A percentile compares a stretch with the other conserved stretches of the same genome.
Evolutionary conservation across 2,113 vertebrate genomes (phyloP).

Genomic region (Ctenomys sociabilis): DNA sequence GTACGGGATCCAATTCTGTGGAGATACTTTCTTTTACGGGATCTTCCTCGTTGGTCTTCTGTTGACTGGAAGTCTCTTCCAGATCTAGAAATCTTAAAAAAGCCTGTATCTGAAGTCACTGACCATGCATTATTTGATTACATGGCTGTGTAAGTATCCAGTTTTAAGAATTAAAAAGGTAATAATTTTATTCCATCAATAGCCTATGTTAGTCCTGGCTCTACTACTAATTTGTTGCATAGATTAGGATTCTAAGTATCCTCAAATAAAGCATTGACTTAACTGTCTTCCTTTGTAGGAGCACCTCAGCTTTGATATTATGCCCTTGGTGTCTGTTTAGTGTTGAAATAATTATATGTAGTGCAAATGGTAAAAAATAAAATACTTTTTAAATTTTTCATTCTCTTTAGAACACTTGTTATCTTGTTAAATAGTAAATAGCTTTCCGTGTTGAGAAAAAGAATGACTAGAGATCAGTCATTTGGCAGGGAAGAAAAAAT

Average conservation of each 20-base stretch:
- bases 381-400: conserved; percentile 12
- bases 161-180: conserved; percentile 39
- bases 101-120: conserved; percentile 83
- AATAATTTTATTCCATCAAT: background rate
- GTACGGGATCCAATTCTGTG: conserved; percentile 94
- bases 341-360: conserved; percentile 28
- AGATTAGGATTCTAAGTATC: background rate
- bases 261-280: background rate
- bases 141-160: conserved; percentile 92
- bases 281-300: background rate
- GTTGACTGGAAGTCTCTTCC: conserved; percentile 93
- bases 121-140: conserved; percentile 86
- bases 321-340: background rate
- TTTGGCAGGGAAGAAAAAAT: conserved; percentile 28
- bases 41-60: conserved; percentile 92
- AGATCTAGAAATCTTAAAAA: conserved; percentile 87
- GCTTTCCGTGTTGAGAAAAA: background rate
- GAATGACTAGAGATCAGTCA: background rate
- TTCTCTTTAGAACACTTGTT: background rate
- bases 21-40: conserved; percentile 93
- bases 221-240: background rate
- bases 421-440: conserved; percentile 29
- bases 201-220: background rate
- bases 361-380: conserved; percentile 31
- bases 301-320: background rate